phyloP scores from a whole-genome alignment of 2,888 invertebrate species.

The Epistrophe eligans region DNA sequence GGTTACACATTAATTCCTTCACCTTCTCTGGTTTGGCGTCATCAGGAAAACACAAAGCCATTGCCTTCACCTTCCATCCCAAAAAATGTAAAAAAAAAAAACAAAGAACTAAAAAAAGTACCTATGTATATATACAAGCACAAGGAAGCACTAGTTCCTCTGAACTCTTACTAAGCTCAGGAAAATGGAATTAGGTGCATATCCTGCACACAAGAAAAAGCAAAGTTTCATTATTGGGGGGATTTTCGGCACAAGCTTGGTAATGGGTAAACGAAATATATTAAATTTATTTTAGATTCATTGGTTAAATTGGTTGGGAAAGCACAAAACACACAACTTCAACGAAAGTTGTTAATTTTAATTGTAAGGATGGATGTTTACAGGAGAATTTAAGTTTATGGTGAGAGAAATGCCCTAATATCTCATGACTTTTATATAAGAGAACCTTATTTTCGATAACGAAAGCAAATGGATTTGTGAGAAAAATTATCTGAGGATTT shows the following conservation, averaged over 20 bases:
- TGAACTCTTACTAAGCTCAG: conserved; percentile 57
- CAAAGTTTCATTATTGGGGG: conserved; percentile 47
- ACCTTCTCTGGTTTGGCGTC: conserved; percentile 54
- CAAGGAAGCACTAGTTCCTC: conserved; percentile 53
- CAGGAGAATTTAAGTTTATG: conserved; percentile 3
- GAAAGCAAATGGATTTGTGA: neutral
- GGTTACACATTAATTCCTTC: conserved; percentile 77
- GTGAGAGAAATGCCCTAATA: neutral
- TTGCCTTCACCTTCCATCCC: conserved; percentile 41
- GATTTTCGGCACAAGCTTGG: conserved; percentile 44
- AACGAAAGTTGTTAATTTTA: conserved; percentile 26
- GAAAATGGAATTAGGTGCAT: conserved; percentile 68
- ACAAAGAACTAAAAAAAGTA: conserved; percentile 44
- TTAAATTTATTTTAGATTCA: conserved; percentile 38
- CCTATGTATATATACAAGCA: neutral
- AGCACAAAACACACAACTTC: conserved; percentile 2
- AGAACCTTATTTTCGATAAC: too few species aligned
- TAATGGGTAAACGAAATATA: conserved; percentile 45
- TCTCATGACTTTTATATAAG: neutral
- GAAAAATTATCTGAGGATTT: neutral
- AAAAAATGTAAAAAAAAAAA: conserved; percentile 16
- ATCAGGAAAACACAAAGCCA: conserved; percentile 41
- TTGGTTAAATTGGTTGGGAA: conserved; percentile 41
- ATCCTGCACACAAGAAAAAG: conserved; percentile 46
- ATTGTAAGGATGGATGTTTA: conserved; percentile 13